Conservation (phyloP, 2,113 vertebrate species). For the Pteropus alecto region DNA sequence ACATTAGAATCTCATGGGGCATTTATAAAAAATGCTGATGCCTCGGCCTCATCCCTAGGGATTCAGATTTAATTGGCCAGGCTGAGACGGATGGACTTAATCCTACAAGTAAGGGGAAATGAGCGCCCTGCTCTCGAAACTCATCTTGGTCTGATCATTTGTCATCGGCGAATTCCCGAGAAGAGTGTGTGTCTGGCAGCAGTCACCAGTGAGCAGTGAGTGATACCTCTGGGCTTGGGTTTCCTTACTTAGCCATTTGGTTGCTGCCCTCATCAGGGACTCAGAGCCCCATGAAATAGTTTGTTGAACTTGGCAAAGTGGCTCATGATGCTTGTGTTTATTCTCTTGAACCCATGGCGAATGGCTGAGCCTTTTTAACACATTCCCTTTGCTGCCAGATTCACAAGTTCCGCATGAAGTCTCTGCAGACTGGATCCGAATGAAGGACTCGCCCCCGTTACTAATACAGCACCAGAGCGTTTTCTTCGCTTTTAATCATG, state of each 20-base stretch:
- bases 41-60: background rate
- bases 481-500: background rate
- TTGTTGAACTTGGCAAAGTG: slow-evolving; percentile 52
- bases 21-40: background rate
- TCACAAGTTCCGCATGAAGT: background rate
- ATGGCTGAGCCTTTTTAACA: background rate
- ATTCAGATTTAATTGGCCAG: background rate
- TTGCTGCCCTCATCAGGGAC: slow-evolving; percentile 29
- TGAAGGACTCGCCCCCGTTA: background rate
- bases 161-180: background rate
- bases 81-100: background rate
- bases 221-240: background rate
- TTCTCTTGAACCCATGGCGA: background rate
- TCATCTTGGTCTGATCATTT: background rate
- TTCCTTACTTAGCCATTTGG: background rate
- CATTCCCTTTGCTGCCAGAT: background rate
- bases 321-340: background rate
- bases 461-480: background rate
- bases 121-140: background rate
- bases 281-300: slow-evolving; percentile 20
- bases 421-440: slow-evolving; percentile 36
- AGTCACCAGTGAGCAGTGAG: background rate
- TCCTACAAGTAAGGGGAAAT: background rate
- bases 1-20: background rate
- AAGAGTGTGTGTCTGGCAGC: background rate